Percentiles rank a stretch among this genome's conserved stretches.
phyloP scores from a whole-genome alignment of 2,113 vertebrate species.

The Pseudorectes ferrugineus region DNA sequence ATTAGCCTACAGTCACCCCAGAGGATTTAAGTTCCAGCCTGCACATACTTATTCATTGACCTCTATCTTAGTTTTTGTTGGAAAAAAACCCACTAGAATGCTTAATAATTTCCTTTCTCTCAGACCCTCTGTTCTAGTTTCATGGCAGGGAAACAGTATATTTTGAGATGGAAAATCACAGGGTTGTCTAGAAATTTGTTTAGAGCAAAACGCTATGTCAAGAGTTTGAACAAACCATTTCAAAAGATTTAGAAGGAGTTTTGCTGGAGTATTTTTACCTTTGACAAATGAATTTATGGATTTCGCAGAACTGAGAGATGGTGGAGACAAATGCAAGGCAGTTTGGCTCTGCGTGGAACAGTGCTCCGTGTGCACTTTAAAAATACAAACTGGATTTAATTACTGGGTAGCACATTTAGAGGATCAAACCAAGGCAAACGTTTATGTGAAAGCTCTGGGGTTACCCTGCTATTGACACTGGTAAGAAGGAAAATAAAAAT shows the following conservation, averaged over 20 bases:
- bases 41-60: conserved; percentile 88
- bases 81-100: conserved; percentile 73
- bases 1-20: conserved; percentile 98
- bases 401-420: not conserved
- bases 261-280: conserved; percentile 33
- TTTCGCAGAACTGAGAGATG: conserved; percentile 23
- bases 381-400: conserved; percentile 48
- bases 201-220: conserved; percentile 59
- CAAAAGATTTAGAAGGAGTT: conserved; percentile 52
- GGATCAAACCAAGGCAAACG: not conserved
- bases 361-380: not conserved
- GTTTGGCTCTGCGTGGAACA: not conserved
- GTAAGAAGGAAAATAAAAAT: not conserved
- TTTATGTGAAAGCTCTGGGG: conserved; percentile 20
- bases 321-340: not conserved
- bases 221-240: conserved; percentile 36
- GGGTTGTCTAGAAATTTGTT: conserved; percentile 58
- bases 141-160: conserved; percentile 47
- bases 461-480: not conserved
- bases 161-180: conserved; percentile 67
- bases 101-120: conserved; percentile 81
- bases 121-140: conserved; percentile 71
- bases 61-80: conserved; percentile 83
- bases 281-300: conserved; percentile 41
- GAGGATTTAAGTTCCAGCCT: conserved; percentile 91